Percentiles rank a stretch among this genome's conserved stretches.
Conservation (phyloP, 30 jellyfish, hydroid and myxozoan species). For the Aurelia aurita complex sp. Pacific region DNA sequence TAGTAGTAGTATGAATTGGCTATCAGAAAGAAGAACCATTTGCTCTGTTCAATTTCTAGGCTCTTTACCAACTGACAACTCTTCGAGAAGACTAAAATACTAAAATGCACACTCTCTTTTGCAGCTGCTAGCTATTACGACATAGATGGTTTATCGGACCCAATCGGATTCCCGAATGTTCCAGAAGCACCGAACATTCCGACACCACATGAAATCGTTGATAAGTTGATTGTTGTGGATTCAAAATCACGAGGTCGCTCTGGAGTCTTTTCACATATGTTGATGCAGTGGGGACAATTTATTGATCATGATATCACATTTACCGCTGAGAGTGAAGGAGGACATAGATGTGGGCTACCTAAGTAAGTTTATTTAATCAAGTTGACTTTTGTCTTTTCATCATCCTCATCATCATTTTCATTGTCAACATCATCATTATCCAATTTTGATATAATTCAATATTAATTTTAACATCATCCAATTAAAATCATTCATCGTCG, state of each 20-base stretch:
- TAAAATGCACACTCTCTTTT: not conserved
- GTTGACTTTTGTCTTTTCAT: too few species aligned
- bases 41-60: too few species aligned
- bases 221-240: conserved; percentile 35
- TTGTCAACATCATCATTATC: too few species aligned
- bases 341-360: conserved; percentile 65
- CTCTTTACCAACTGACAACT: too few species aligned
- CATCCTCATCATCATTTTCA: too few species aligned
- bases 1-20: too few species aligned
- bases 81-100: too few species aligned
- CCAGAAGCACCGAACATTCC: conserved; percentile 84
- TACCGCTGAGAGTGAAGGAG: conserved; percentile 90
- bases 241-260: conserved; percentile 46
- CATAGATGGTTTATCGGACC: conserved; percentile 77
- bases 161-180: conserved; percentile 77
- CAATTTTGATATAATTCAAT: too few species aligned
- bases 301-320: conserved; percentile 85
- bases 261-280: conserved; percentile 68
- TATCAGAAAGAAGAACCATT: too few species aligned
- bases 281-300: conserved; percentile 90
- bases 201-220: conserved; percentile 62
- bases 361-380: conserved; percentile 5
- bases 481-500: too few species aligned
- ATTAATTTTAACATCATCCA: too few species aligned
- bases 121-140: conserved; percentile 82